A percentile compares a stretch with the other conserved stretches of the same genome.
Evolutionary conservation across 2,113 vertebrate genomes (phyloP).

Genomic region (Tragulus kanchil): DNA sequence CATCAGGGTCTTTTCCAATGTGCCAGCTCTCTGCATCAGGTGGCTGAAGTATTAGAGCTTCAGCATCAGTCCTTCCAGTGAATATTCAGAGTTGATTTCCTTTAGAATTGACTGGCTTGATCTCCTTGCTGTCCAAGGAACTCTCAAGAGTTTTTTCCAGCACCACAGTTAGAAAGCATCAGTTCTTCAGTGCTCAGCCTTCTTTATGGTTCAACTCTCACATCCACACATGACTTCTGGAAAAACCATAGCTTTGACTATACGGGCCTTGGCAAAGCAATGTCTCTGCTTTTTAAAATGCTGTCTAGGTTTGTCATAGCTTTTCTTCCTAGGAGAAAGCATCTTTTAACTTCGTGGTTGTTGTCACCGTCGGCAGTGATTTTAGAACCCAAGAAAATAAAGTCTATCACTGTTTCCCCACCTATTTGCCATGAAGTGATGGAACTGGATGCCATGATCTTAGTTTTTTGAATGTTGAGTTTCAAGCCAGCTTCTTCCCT

Average conservation of each 20-base stretch:
- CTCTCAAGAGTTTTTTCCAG: background rate
- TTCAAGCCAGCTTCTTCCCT: background rate
- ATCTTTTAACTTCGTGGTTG: background rate
- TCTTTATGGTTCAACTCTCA: background rate
- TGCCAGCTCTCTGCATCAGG: background rate
- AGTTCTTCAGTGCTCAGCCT: fast-evolving
- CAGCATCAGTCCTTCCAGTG: background rate
- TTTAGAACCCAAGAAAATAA: background rate
- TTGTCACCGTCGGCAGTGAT: background rate
- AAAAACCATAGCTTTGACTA: background rate
- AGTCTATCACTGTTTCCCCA: background rate
- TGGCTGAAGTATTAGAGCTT: background rate
- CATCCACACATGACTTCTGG: background rate
- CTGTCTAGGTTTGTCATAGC: background rate
- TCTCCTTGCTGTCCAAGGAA: background rate
- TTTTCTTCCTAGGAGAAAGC: background rate
- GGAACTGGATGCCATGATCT: background rate
- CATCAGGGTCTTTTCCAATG: background rate
- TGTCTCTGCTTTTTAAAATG: background rate
- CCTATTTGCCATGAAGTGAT: background rate
- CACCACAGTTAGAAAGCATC: background rate
- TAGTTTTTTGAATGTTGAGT: background rate
- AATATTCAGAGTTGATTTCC: background rate
- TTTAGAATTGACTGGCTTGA: background rate
- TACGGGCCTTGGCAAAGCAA: background rate